phyloP scores from a whole-genome alignment of 2,797 vertebrate species.

The Amblyraja radiata region DNA sequence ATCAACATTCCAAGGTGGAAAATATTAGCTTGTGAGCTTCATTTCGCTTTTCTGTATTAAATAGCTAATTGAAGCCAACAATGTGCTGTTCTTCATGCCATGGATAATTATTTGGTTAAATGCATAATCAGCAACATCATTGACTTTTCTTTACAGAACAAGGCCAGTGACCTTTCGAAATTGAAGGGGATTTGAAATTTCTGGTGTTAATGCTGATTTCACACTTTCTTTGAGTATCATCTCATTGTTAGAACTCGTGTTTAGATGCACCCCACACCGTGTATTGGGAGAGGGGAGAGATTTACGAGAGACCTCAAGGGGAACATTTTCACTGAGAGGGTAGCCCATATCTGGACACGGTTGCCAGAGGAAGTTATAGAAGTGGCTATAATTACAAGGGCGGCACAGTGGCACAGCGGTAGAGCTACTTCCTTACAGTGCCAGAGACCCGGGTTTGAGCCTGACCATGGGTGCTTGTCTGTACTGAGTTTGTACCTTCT shows the following conservation, averaged over 20 bases:
- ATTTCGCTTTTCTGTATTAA: background rate
- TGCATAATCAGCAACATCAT: slow-evolving; percentile 22
- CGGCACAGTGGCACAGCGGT: too few relatives aligned
- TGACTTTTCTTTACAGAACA: background rate
- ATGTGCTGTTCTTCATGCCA: slow-evolving; percentile 10
- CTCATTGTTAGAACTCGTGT: slow-evolving; percentile 18
- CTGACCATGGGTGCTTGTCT: too few relatives aligned
- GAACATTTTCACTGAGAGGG: too few relatives aligned
- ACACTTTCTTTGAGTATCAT: background rate
- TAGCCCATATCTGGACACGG: too few relatives aligned
- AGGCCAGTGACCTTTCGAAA: slow-evolving; percentile 15
- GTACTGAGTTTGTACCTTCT: too few relatives aligned
- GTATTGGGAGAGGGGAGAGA: too few relatives aligned
- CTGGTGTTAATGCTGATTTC: background rate
- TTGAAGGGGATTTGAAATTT: slow-evolving; percentile 22
- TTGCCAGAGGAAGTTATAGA: too few relatives aligned
- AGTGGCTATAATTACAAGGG: too few relatives aligned
- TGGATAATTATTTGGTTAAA: slow-evolving; percentile 13
- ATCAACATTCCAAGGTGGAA: slow-evolving; percentile 26
- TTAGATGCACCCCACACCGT: background rate
- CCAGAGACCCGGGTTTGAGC: too few relatives aligned
- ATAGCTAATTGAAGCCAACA: background rate
- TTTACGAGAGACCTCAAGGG: too few relatives aligned
- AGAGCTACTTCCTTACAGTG: too few relatives aligned
- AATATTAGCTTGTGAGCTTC: background rate